Percentiles rank a stretch among this genome's conserved stretches.
Conservation (phyloP, 2,797 vertebrate genomes). For the Rhinatrema bivittatum region DNA sequence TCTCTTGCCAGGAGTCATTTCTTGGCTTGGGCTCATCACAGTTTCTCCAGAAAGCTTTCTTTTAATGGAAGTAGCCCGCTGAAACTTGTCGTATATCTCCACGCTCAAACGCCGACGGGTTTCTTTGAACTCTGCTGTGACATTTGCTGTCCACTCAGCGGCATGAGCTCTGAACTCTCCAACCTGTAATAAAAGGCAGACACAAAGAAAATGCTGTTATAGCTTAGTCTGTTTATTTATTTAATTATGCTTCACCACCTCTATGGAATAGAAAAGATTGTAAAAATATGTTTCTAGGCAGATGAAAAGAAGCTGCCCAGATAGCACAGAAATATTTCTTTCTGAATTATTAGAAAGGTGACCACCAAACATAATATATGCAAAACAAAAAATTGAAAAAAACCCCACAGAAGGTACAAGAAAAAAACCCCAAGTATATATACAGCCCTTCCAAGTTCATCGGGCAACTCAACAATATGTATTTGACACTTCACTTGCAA, state of each 20-base stretch:
- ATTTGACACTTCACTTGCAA: no score
- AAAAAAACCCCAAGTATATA: no score
- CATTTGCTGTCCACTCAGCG: constrained; percentile 95
- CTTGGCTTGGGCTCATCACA: constrained; percentile 75
- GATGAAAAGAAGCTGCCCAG: background rate
- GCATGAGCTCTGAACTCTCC: constrained; percentile 94
- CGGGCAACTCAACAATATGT: no score
- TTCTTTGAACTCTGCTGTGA: constrained; percentile 96
- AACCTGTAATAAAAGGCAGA: constrained; percentile 59
- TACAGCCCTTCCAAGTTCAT: no score
- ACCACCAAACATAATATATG: no score
- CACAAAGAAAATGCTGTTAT: background rate
- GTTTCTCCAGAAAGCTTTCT: constrained; percentile 91
- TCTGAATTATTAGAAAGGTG: no score
- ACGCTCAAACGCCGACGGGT: constrained; percentile 88
- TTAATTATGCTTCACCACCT: no score
- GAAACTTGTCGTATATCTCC: constrained; percentile 96
- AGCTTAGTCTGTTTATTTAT: background rate
- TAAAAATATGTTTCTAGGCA: accelerated
- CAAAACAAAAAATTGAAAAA: no score
- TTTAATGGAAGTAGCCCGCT: constrained; percentile 91
- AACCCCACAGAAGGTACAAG: no score
- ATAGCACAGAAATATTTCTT: no score
- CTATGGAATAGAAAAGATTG: background rate
- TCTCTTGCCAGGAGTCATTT: constrained; percentile 86